A percentile compares a stretch with the other conserved stretches of the same genome.
These are phyloP conservation scores for Ametastegia equiseti DNA, from an alignment of 2,888 invertebrate species.

Conservation along the genomic window DNA sequence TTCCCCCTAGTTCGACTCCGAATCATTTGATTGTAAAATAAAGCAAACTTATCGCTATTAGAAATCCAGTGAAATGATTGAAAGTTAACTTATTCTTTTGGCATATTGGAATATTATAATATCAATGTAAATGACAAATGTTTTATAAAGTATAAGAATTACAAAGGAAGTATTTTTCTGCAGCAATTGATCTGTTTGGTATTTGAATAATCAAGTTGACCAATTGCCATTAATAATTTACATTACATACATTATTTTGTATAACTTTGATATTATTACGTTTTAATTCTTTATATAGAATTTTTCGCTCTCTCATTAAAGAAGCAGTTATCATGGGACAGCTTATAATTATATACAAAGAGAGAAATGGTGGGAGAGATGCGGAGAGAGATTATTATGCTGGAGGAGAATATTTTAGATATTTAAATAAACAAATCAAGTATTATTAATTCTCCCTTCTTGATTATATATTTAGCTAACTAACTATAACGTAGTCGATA, in stretches of 20 bases:
- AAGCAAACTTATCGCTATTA: neutral
- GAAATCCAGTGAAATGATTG: neutral
- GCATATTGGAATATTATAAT: neutral
- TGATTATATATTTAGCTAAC: neutral
- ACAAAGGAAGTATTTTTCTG: neutral
- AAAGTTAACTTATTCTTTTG: neutral
- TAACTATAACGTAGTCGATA: neutral
- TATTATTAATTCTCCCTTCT: slow-evolving; percentile 3
- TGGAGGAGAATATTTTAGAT: slow-evolving; percentile 27
- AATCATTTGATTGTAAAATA: neutral
- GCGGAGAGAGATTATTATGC: neutral
- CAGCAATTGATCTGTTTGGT: neutral
- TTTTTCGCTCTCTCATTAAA: neutral
- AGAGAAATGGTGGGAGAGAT: neutral
- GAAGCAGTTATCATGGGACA: neutral
- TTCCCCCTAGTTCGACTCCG: neutral
- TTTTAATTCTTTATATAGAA: neutral
- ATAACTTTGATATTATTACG: slow-evolving; percentile 13
- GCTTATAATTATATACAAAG: neutral
- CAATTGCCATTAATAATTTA: slow-evolving; percentile 15
- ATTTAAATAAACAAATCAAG: neutral
- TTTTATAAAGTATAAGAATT: slow-evolving; percentile 13
- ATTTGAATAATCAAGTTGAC: slow-evolving; percentile 6
- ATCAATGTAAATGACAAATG: slow-evolving; percentile 9
- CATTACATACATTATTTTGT: neutral